A percentile compares a stretch with the other conserved stretches of the same genome.
Conservation (phyloP, 2,113 vertebrate genomes). For the Gymnogyps californianus region DNA sequence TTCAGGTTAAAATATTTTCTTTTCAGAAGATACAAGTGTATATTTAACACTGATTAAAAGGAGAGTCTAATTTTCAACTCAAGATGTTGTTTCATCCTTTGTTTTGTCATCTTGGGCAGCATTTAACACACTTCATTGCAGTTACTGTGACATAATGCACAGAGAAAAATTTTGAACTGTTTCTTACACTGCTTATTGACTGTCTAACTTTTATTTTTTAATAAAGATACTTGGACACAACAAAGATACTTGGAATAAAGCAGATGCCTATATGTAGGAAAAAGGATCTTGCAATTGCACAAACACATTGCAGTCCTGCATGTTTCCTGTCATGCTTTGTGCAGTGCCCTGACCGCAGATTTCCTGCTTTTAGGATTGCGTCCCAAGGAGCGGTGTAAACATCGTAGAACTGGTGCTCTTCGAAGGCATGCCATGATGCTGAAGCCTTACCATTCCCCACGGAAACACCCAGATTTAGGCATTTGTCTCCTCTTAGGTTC, state of each 20-base stretch:
- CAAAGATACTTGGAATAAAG: neutral
- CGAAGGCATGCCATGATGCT: accelerated
- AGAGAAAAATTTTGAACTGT: neutral
- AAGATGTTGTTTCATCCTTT: neutral
- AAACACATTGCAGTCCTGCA: neutral
- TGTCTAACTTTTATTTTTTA: neutral
- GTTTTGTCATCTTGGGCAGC: neutral
- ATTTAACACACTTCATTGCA: neutral
- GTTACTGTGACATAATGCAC: neutral
- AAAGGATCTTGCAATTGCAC: neutral
- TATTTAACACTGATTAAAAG: conserved; percentile 4
- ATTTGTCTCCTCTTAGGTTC: neutral
- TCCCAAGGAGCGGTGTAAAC: neutral
- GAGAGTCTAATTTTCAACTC: neutral
- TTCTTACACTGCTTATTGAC: neutral
- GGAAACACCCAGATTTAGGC: neutral
- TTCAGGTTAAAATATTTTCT: neutral
- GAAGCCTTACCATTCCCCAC: neutral
- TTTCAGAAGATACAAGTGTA: neutral
- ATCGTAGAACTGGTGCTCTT: neutral
- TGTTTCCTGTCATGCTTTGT: neutral
- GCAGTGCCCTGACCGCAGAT: neutral
- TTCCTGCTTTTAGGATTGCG: neutral
- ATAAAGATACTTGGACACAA: neutral
- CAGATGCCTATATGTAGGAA: neutral